Evolutionary conservation across 1,140 invertebrate species (phyloP).

Genomic region (Drosophila dunni): DNA sequence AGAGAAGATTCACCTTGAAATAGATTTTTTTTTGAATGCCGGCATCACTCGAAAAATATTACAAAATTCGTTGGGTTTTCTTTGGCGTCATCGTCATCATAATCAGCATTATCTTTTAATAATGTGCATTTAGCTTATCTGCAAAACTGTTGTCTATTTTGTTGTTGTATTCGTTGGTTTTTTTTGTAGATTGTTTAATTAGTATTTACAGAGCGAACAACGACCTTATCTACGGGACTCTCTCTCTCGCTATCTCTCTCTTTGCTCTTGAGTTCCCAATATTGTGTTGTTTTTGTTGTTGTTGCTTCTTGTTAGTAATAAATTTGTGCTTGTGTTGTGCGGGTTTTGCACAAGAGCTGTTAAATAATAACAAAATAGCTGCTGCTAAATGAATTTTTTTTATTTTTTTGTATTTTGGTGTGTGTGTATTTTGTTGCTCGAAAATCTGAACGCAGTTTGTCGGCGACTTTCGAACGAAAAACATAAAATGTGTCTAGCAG

Average conservation of each 20-base stretch:
- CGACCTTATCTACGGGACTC: slow-evolving; percentile 47
- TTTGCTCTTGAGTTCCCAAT: slow-evolving; percentile 39
- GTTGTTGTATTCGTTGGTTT: slow-evolving; percentile 30
- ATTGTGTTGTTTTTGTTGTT: slow-evolving; percentile 42
- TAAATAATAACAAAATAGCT: slow-evolving; percentile 78
- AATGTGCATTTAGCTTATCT: slow-evolving; percentile 75
- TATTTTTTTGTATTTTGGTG: slow-evolving; percentile 54
- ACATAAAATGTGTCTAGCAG: slow-evolving; percentile 68
- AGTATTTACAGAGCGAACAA: slow-evolving; percentile 65
- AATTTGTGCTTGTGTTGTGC: slow-evolving; percentile 41
- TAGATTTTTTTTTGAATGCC: not conserved
- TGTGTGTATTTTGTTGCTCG: slow-evolving; percentile 51
- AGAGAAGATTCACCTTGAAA: slow-evolving; percentile 32
- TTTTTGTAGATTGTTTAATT: slow-evolving; percentile 53
- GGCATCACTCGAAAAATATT: slow-evolving; percentile 18
- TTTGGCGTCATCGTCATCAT: slow-evolving; percentile 49
- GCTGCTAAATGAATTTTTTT: slow-evolving; percentile 72
- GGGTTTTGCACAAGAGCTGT: slow-evolving; percentile 57
- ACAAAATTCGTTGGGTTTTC: slow-evolving; percentile 15
- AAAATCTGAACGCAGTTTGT: slow-evolving; percentile 74
- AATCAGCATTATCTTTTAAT: slow-evolving; percentile 65
- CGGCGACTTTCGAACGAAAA: slow-evolving; percentile 81
- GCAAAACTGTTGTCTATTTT: slow-evolving; percentile 47
- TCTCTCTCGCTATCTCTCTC: slow-evolving; percentile 55
- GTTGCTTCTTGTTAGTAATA: slow-evolving; percentile 63